These are phyloP conservation scores for Coenobita brevimanus DNA, from an alignment of 1,140 invertebrate genomes.

Conservation along the genomic window DNA sequence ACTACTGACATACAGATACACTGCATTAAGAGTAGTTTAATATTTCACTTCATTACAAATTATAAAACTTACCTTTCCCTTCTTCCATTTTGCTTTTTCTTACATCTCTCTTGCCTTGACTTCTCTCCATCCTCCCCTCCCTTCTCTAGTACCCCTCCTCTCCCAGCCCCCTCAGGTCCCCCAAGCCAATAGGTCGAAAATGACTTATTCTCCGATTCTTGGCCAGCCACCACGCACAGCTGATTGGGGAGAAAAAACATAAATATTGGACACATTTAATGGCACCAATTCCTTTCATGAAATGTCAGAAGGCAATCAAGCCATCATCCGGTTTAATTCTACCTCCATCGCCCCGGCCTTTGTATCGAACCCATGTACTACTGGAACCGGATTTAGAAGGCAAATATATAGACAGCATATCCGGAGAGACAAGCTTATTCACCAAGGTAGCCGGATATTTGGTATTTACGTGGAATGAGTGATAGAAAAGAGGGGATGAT, in stretches of 20 bases:
- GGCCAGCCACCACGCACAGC: background rate
- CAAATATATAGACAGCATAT: too few species aligned
- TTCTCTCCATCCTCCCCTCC: background rate
- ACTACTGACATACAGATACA: too few species aligned
- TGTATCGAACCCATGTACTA: too few species aligned
- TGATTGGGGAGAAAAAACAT: constrained; percentile 37
- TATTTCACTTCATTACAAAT: too few species aligned
- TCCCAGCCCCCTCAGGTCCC: background rate
- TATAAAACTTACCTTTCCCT: too few species aligned
- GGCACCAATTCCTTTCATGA: constrained; percentile 40
- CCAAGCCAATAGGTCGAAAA: constrained; percentile 17
- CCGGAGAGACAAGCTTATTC: too few species aligned
- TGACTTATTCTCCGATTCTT: constrained; percentile 12
- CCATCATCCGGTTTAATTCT: background rate
- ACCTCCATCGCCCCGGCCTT: too few species aligned
- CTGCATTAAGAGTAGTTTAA: too few species aligned
- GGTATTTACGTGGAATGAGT: too few species aligned
- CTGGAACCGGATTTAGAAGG: too few species aligned
- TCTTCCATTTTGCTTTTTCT: constrained; percentile 1
- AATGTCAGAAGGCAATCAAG: constrained; percentile 43
- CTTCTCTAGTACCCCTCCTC: background rate
- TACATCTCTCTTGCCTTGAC: background rate
- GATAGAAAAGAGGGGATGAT: too few species aligned
- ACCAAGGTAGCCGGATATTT: too few species aligned
- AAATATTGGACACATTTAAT: constrained; percentile 36